Evolutionary conservation across 92 coral and sea anemone genomes (phyloP), one percentile per base, ranked within the genome.

Genomic region (Zoanthus solanderi): DNA sequence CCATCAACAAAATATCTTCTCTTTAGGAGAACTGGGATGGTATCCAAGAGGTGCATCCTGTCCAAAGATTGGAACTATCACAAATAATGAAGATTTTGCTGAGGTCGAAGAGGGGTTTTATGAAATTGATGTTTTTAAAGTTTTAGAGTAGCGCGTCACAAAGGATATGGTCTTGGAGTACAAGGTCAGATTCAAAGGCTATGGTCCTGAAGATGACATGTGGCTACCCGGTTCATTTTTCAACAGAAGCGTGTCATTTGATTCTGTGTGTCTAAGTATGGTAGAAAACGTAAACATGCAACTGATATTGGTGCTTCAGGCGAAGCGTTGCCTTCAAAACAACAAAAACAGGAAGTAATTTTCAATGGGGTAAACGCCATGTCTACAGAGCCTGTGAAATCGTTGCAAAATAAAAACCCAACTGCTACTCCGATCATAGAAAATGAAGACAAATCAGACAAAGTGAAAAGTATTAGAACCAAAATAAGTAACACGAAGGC

Each of bases 201-300:
- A 88, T 46, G 79, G 85, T 5, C 88, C 92, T 1, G 90, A 88
- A 34, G 92, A 91, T 17, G 94, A 88, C 76, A 87, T 80, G 72
- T 88, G 94, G 94, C 83, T 92, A 32, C 92, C 92, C 6, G 84
- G 88, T 0, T 86, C 94, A 9, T 71, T 87, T 16, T 92, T 92
- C 53, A 92, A 88, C 86, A 85, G 83, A 50, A 16, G 82, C 1
- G 87, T 91, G 10, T 12, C 76, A 0, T 91, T 88, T 58, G 58
- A 83, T 50, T 69, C 82, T 18, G 15, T 18, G 15, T 8, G 29
- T 45, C 79, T 5, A 44, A 23, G 56, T 75, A 44, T 47, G 79
- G 66, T 14, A 58, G 66, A 67, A 67, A 67, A 67, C 37, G 72
- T 18, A 67, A 67, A 32, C 72, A 67, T 7, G 23, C 72, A 4